A percentile compares a stretch with the other conserved stretches of the same genome.
Evolutionary conservation across 2,888 invertebrate species (phyloP).

Genomic region (Abscondita cerata): DNA sequence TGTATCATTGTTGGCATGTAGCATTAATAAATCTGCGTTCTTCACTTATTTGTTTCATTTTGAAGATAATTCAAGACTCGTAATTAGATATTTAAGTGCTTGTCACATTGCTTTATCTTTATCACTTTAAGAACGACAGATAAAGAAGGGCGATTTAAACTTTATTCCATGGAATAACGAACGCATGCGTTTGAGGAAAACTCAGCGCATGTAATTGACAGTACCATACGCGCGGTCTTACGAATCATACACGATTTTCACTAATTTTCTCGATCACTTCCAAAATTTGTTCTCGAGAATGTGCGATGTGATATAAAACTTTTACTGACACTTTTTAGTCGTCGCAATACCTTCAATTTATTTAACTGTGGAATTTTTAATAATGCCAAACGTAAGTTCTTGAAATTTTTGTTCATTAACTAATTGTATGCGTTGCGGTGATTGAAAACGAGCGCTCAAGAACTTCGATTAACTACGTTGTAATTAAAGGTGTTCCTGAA

Average conservation of each 20-base stretch:
- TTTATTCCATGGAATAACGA: slow-evolving; percentile 22
- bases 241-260: slow-evolving; percentile 29
- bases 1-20: background rate
- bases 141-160: slow-evolving; percentile 11
- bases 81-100: slow-evolving; percentile 8
- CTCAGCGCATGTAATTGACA: slow-evolving; percentile 42
- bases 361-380: slow-evolving; percentile 4
- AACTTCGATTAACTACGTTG: too few species aligned
- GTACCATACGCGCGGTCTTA: slow-evolving; percentile 42
- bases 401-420: background rate
- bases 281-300: background rate
- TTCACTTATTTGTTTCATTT: background rate
- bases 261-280: slow-evolving; percentile 4
- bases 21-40: slow-evolving; percentile 5
- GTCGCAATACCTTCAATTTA: background rate
- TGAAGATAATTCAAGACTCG: background rate
- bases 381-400: slow-evolving; percentile 5
- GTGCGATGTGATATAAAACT: background rate
- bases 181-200: slow-evolving; percentile 36
- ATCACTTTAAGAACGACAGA: background rate
- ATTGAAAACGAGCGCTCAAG: too few species aligned
- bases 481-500: background rate
- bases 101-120: slow-evolving; percentile 4
- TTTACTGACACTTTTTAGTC: background rate
- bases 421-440: background rate